Base-by-base conservation (phyloP, 2,113 vertebrate species). In the Smithornis capensis region DNA sequence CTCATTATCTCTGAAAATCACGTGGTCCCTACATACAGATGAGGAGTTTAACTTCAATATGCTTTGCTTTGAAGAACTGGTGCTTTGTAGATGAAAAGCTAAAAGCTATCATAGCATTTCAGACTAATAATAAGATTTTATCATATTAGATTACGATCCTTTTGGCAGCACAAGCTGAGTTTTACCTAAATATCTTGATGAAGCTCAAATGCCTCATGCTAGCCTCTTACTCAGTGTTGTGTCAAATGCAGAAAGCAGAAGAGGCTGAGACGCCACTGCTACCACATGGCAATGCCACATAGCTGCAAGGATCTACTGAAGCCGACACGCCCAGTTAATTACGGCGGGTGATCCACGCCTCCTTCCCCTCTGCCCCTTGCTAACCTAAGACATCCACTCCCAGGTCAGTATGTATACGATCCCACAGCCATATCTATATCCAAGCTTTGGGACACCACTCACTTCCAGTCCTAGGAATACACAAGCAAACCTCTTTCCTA, bases 341-440 rank as follows among this genome's bases (percentile, higher is more conserved):
- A 22, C 4, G n/a, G 31, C 40, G 4, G 2, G 22, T 0, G 0
- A 65, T 25, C 42, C 47, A 7, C 27, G 13, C 4, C 23, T 44
- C 14, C n/a, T 77, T 86, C 35, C 9, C 24, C 21, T 50, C 52
- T 45, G 38, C n/a, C 40, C 9, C 53, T 85, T 56, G 31, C 24
- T 40, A 31, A 24, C 6, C 55, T 28, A 4, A 47, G 33, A 12
- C 44, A 50, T 24, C 25, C 52, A 44, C 12, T 8, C 9, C 4
- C 25, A 44, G 25, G 25, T 29, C 69, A 33, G 35, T 1, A 38
- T 17, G 33, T 14, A 33, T 24, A 38, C 9, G 19, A 22, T 27
- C 33, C 37, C 33, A 35, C 19, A 35, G 38, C 56, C 1, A 3
- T 10, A 37, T 10, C 56, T 1, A 3, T 10, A 37, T 10, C 23